Evolutionary conservation across 2,888 invertebrate genomes (phyloP).

Genomic region (Mongoloraphidia duomilia): DNA sequence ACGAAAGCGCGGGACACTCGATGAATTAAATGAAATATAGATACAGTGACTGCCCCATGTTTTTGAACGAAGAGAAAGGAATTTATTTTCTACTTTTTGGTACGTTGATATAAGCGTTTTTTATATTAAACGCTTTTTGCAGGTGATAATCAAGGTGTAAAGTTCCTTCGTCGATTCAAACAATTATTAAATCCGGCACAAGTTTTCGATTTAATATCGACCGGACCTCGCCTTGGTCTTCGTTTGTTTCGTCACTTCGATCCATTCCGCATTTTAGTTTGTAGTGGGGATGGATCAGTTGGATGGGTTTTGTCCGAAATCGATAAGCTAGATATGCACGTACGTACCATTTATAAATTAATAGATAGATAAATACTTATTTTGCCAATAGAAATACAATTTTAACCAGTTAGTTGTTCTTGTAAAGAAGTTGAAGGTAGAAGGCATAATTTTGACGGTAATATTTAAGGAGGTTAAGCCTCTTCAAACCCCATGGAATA

Average conservation of each 20-base stretch:
- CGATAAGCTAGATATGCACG: conserved; percentile 88
- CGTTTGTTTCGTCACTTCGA: conserved; percentile 88
- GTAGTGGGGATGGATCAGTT: conserved; percentile 95
- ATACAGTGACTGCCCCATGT: no score
- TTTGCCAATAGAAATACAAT: background rate
- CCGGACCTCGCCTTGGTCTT: conserved; percentile 70
- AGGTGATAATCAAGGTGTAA: conserved; percentile 95
- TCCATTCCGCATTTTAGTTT: conserved; percentile 88
- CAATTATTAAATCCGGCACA: conserved; percentile 94
- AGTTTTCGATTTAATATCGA: conserved; percentile 90
- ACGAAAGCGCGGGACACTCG: no score
- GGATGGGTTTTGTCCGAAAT: conserved; percentile 97
- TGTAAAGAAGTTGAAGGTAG: no score
- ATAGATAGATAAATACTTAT: background rate
- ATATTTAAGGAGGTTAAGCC: no score
- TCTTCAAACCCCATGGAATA: no score
- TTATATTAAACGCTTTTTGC: background rate
- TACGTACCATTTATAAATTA: conserved; percentile 36
- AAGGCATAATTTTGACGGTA: no score
- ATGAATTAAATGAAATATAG: no score
- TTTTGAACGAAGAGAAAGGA: no score
- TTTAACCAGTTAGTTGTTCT: no score
- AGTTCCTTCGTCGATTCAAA: conserved; percentile 87
- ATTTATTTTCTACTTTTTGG: no score
- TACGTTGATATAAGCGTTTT: no score